Conservation (phyloP, 2,113 vertebrate species). For the Gnathonemus longibarbis region DNA sequence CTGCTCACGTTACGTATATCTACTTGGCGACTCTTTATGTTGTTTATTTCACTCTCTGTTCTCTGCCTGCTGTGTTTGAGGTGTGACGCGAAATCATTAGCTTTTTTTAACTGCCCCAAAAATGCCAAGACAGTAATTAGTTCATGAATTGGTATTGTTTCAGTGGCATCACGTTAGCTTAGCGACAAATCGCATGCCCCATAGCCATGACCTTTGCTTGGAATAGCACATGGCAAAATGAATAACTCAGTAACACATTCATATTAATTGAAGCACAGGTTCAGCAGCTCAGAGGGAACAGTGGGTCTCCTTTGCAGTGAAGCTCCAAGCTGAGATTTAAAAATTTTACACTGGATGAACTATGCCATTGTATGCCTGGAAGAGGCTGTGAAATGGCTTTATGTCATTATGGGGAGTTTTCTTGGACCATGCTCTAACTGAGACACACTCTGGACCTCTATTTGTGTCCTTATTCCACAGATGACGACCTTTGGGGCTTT, state of each 20-base stretch:
- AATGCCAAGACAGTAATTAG: conserved; percentile 6
- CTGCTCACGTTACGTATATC: conserved; percentile 14
- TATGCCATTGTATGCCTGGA: background rate
- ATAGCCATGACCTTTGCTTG: background rate
- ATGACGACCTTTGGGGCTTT: conserved; percentile 96
- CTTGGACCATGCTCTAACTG: background rate
- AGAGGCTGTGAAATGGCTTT: background rate
- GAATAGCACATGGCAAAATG: background rate
- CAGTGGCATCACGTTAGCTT: background rate
- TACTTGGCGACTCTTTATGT: conserved; percentile 7
- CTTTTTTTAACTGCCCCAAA: background rate
- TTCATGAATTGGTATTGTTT: background rate
- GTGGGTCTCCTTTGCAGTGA: background rate
- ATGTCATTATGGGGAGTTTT: background rate
- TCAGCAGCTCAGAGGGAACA: background rate
- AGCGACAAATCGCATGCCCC: conserved; percentile 17
- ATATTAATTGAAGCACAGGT: background rate
- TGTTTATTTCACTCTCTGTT: background rate
- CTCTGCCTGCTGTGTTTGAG: conserved; percentile 4
- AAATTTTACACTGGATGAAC: background rate
- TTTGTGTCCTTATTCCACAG: conserved; percentile 50
- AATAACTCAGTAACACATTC: conserved; percentile 21
- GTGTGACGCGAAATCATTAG: background rate
- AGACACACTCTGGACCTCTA: background rate
- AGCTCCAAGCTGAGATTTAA: background rate